Conservation (phyloP, 2,113 vertebrate genomes). For the Canis aureus region DNA sequence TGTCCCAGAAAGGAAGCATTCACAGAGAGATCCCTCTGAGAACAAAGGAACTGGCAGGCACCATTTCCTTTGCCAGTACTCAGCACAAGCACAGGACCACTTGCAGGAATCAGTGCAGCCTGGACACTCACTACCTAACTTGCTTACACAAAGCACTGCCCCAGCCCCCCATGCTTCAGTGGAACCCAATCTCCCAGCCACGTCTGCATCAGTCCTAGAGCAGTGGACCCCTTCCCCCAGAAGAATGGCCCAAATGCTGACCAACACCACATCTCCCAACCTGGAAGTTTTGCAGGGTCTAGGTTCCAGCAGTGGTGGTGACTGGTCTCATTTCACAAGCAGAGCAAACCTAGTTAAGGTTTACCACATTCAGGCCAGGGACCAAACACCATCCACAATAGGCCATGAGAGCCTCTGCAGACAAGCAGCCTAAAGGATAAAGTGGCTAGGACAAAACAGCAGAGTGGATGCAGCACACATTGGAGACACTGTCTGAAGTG, state of each 20-base stretch:
- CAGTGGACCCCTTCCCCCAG: neutral
- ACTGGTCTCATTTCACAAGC: neutral
- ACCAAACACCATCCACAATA: neutral
- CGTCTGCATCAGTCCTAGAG: neutral
- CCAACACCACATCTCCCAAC: neutral
- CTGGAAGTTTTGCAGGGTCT: neutral
- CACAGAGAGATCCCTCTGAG: neutral
- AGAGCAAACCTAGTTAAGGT: neutral
- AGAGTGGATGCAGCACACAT: neutral
- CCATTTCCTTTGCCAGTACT: neutral
- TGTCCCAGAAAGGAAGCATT: neutral
- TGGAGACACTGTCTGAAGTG: neutral
- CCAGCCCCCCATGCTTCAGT: neutral
- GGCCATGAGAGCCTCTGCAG: neutral
- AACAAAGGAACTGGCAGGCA: neutral
- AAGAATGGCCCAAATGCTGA: too few species aligned
- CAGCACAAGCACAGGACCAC: neutral
- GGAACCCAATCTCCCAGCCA: neutral
- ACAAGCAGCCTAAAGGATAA: neutral
- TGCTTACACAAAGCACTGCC: neutral
- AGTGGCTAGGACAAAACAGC: neutral
- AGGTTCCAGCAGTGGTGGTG: neutral
- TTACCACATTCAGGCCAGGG: neutral
- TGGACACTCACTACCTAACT: neutral
- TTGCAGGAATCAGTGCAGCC: neutral